Conservation (phyloP, 2,113 vertebrate species). For the Phylloscopus whistleri region DNA sequence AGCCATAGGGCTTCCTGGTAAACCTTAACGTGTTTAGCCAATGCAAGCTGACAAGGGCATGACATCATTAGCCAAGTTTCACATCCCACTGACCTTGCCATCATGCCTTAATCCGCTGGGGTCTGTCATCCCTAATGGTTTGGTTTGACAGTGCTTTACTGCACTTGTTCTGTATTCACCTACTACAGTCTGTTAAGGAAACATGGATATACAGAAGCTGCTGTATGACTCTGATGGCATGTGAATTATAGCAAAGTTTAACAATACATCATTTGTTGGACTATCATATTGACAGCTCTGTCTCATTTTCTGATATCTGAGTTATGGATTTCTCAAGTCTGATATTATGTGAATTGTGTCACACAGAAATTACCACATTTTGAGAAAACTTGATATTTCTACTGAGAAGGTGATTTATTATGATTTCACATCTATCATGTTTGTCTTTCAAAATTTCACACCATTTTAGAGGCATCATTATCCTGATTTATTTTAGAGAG, state of each 20-base stretch:
- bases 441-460: not conserved
- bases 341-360: not conserved
- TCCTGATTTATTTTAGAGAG: not conserved
- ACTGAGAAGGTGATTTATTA: not conserved
- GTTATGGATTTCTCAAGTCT: not conserved
- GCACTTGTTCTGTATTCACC: not conserved
- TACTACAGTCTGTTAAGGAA: not conserved
- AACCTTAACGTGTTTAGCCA: not conserved
- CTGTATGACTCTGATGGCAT: not conserved
- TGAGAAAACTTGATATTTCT: not conserved
- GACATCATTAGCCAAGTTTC: conserved; percentile 57
- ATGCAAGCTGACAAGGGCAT: conserved; percentile 53
- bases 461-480: not conserved
- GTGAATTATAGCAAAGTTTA: not conserved
- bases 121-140: not conserved
- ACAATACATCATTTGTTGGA: not conserved
- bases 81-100: conserved; percentile 33
- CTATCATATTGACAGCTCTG: not conserved
- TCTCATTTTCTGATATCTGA: not conserved
- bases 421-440: not conserved
- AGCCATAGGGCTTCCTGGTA: conserved; percentile 25
- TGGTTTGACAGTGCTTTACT: not conserved
- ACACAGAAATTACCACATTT: not conserved
- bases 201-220: not conserved
- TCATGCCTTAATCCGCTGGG: not conserved